Conservation (phyloP, 2,888 invertebrate species). For the Sarcophaga rosellei region DNA sequence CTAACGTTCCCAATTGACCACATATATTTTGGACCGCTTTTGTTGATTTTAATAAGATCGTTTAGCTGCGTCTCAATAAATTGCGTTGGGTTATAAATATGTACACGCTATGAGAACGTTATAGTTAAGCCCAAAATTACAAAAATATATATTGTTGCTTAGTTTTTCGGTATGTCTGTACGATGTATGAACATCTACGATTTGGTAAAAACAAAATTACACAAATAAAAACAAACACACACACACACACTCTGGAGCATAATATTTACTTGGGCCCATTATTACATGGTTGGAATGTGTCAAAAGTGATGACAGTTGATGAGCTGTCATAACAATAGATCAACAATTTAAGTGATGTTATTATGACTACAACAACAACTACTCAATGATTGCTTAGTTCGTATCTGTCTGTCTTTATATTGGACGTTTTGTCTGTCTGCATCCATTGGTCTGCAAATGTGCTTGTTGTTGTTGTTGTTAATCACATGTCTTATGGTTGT, state of each 20-base stretch:
- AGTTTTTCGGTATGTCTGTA: neutral
- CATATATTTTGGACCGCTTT: too few species aligned
- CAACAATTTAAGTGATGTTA: slow-evolving; percentile 70
- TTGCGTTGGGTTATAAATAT: slow-evolving; percentile 12
- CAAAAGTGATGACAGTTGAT: slow-evolving; percentile 75
- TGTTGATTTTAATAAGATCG: too few species aligned
- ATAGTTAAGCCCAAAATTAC: slow-evolving; percentile 42
- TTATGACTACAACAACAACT: slow-evolving; percentile 59
- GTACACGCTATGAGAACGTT: neutral
- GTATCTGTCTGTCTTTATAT: neutral
- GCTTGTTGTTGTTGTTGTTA: neutral
- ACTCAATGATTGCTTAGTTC: slow-evolving; percentile 13
- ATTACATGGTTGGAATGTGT: slow-evolving; percentile 57
- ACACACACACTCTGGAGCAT: neutral
- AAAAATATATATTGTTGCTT: slow-evolving; percentile 25
- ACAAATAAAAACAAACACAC: neutral
- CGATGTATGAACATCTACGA: slow-evolving; percentile 1
- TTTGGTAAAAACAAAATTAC: slow-evolving; percentile 21
- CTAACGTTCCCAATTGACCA: too few species aligned
- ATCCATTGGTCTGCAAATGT: neutral
- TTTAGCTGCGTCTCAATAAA: neutral
- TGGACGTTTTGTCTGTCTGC: neutral
- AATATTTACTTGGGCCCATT: slow-evolving; percentile 22
- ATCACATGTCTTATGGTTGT: slow-evolving; percentile 35
- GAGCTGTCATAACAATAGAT: slow-evolving; percentile 80